Conservation (phyloP, 2,797 vertebrate species). For the Sciurus carolinensis region DNA sequence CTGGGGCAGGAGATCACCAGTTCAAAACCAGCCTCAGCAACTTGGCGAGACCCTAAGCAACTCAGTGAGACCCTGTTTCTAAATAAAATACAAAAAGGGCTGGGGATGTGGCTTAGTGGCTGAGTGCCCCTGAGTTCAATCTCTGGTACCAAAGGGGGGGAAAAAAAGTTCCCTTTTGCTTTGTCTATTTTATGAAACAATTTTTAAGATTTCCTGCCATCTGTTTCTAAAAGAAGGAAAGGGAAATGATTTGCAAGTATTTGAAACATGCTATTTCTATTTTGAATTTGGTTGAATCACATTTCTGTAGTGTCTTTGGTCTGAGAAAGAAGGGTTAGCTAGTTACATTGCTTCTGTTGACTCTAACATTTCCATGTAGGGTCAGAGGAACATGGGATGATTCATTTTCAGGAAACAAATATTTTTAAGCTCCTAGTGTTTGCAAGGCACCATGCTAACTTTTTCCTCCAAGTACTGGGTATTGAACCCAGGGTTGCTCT, state of each 20-base stretch:
- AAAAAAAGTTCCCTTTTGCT: background rate
- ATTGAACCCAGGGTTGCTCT: background rate
- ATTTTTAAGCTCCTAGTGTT: background rate
- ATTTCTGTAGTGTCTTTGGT: slow-evolving; percentile 13
- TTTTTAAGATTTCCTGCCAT: slow-evolving; percentile 57
- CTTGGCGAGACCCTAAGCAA: too few relatives aligned
- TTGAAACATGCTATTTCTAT: slow-evolving; percentile 21
- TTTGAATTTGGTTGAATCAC: background rate
- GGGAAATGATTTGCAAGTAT: slow-evolving; percentile 51
- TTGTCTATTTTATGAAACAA: slow-evolving; percentile 36
- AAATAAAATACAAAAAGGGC: too few relatives aligned
- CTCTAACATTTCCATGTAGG: background rate
- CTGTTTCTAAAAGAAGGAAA: slow-evolving; percentile 58
- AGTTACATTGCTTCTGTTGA: background rate
- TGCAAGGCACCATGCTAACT: background rate
- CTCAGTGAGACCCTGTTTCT: too few relatives aligned
- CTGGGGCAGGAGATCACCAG: too few relatives aligned
- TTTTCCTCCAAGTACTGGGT: background rate
- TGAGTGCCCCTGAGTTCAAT: too few relatives aligned
- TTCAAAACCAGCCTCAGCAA: too few relatives aligned
- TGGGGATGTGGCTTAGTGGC: too few relatives aligned
- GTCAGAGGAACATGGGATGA: background rate
- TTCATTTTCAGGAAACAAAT: background rate
- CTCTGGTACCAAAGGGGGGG: too few relatives aligned
- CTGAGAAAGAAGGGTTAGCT: background rate